phyloP scores from a whole-genome alignment of 1,140 invertebrate genomes.

The Hormaphis cornu region DNA sequence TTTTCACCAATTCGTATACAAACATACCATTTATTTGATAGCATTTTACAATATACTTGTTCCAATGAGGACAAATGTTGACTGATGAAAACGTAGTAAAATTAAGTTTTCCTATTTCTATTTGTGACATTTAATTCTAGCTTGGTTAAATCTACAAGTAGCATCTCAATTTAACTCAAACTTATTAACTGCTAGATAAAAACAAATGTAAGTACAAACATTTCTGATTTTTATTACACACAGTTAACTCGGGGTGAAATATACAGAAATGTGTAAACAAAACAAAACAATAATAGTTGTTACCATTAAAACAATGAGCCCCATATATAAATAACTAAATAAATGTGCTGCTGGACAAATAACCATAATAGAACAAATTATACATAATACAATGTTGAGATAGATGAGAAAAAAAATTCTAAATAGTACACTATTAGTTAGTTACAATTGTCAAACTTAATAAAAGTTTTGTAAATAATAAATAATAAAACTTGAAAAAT shows the following conservation, averaged over 20 bases:
- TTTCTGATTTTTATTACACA: background rate
- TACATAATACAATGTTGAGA: slow-evolving; percentile 22
- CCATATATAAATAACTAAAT: background rate
- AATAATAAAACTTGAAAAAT: background rate
- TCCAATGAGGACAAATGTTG: too few relatives aligned
- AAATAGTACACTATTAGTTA: background rate
- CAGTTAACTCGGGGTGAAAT: background rate
- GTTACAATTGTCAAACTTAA: background rate
- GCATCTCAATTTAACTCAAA: too few relatives aligned
- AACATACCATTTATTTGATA: too few relatives aligned
- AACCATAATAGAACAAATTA: background rate
- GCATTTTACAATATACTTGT: too few relatives aligned
- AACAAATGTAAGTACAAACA: too few relatives aligned
- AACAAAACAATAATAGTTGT: background rate
- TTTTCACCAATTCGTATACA: too few relatives aligned
- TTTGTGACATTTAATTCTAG: too few relatives aligned
- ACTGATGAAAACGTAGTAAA: too few relatives aligned
- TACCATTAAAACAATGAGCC: background rate
- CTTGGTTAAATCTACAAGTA: too few relatives aligned
- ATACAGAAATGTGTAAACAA: slow-evolving; percentile 2
- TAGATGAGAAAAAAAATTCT: background rate
- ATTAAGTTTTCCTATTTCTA: too few relatives aligned
- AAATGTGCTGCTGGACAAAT: background rate
- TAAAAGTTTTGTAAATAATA: background rate
- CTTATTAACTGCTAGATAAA: too few relatives aligned